Evolutionary conservation across 2,888 invertebrate species (phyloP), one percentile per base, ranked within the genome.

Genomic region (Sinhomidia bicolor): DNA sequence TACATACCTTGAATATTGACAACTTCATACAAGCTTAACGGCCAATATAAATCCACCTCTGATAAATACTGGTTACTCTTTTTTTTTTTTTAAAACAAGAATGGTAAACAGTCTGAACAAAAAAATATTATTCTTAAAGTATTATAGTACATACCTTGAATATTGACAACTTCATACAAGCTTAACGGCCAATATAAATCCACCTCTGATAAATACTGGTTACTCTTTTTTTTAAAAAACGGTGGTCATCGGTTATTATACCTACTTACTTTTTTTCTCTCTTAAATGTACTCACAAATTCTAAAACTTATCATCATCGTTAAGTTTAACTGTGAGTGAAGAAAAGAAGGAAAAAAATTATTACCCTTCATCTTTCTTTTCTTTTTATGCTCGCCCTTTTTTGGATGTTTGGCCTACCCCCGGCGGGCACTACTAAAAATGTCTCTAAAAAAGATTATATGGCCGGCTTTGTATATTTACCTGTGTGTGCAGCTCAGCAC

Each of bases 381-480:
- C 51, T 29, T 29, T 74, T 83, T 60, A 44, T 41, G 12, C 71
- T 71, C 71, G 71, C 36, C 71, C 71, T 71, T 60, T 79, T 78
- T 65, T 51, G 78, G 65, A 44, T 78, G 47, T 65, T 85, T 85
- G 85, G 85, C 85, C 85, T 85, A 85, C 85, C 85, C 85, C 85
- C 85, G 78, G 17, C 85, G 85, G 85, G 78, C 78, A 85, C 51
- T 51, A 85, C 65, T 44, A 71, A 62, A 36, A 80, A 71, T 62
- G 62, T 62, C 62, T 12, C 10, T 14, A 78, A 54, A 60, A 60
- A 80, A 60, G 17, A 14, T 74, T 23, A 1, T 62, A 26, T 62
- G 54, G 54, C 20, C 17, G 29, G 65, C 36, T 65, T 62, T 62
- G 23, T 62, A 3, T 51, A 41, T 41, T 41, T 9, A n/a, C n/a